Conservation (phyloP, 2,113 vertebrate species). For the Nothobranchius kuhntae region DNA sequence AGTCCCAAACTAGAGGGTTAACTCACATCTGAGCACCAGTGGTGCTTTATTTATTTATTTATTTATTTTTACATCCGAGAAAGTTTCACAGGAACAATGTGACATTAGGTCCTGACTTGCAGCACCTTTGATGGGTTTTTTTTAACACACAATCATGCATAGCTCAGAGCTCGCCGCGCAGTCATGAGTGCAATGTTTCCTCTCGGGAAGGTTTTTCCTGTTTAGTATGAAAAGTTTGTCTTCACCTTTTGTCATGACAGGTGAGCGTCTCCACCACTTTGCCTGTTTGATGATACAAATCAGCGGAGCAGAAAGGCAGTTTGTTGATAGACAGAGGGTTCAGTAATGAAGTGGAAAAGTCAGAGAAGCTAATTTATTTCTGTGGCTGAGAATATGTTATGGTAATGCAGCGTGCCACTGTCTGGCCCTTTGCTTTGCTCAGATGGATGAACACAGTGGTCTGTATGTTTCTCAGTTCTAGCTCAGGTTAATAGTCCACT, state of each 20-base stretch:
- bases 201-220: neutral
- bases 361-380: slow-evolving; percentile 41
- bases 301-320: slow-evolving; percentile 24
- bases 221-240: slow-evolving; percentile 9
- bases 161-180: neutral
- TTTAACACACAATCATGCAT: neutral
- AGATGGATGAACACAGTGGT: slow-evolving; percentile 44
- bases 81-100: neutral
- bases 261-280: slow-evolving; percentile 14
- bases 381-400: slow-evolving; percentile 39
- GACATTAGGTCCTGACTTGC: neutral
- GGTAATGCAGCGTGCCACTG: slow-evolving; percentile 52
- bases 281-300: slow-evolving; percentile 19
- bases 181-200: neutral
- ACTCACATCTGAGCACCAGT: neutral
- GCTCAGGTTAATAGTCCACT: slow-evolving; percentile 57
- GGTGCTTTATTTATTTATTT: neutral
- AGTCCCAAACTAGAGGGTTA: neutral
- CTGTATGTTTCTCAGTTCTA: slow-evolving; percentile 50
- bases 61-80: neutral
- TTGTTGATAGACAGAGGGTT: slow-evolving; percentile 39
- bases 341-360: slow-evolving; percentile 27
- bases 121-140: neutral
- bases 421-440: slow-evolving; percentile 38
- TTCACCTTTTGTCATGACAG: slow-evolving; percentile 7